Conservation (phyloP, 2,113 vertebrate species). For the Sinocyclocheilus anophthalmus region DNA sequence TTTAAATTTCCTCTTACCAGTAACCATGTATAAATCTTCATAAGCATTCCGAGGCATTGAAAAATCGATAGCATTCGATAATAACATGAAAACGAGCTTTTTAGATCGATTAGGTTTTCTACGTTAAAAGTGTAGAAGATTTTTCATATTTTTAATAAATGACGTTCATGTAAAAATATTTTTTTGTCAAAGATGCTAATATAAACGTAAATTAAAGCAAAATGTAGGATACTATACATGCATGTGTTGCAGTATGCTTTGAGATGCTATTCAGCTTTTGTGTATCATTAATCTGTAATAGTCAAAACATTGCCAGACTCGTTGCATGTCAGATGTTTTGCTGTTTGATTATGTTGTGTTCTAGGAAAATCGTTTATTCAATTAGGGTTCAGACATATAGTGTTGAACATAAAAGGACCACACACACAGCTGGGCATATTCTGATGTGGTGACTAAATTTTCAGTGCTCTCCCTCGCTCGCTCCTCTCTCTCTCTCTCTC, state of each 20-base stretch:
- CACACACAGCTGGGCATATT: constrained; percentile 37
- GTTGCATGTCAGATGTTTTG: constrained; percentile 28
- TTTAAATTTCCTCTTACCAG: neutral
- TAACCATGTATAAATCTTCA: constrained; percentile 15
- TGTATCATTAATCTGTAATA: constrained; percentile 22
- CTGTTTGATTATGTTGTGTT: constrained; percentile 43
- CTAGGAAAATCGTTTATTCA: constrained; percentile 30
- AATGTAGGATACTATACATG: neutral
- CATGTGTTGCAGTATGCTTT: neutral
- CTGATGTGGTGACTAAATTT: constrained; percentile 48
- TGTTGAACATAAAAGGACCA: constrained; percentile 39
- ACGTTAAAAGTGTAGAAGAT: neutral
- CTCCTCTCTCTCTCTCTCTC: neutral
- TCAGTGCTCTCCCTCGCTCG: constrained; percentile 2
- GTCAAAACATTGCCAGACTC: constrained; percentile 4
- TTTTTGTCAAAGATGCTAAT: neutral
- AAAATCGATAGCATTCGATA: constrained; percentile 5
- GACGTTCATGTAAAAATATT: neutral
- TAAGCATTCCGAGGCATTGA: neutral
- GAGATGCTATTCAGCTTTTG: neutral
- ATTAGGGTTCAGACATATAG: constrained; percentile 19
- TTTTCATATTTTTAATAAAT: neutral
- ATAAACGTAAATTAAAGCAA: neutral
- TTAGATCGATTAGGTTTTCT: neutral
- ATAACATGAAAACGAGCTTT: neutral